Evolutionary conservation across 37 sponge, comb jelly and placozoan species (phyloP).

Genomic region (Bolinopsis microptera): DNA sequence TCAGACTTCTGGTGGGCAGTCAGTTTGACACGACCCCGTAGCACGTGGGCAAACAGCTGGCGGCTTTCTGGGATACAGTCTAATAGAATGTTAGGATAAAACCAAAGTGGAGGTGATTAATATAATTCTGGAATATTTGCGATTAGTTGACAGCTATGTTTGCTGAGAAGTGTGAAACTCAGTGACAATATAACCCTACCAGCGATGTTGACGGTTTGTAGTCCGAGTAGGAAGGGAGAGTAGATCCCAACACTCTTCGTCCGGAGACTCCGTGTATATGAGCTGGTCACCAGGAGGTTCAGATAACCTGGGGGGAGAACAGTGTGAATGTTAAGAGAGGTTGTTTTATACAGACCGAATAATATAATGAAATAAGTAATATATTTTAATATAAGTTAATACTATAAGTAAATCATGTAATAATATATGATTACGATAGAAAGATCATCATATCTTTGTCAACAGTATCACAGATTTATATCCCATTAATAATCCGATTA

Average conservation of each 20-base stretch:
- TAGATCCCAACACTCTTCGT: constrained; percentile 45
- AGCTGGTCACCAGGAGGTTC: constrained; percentile 25
- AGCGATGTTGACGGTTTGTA: constrained; percentile 27
- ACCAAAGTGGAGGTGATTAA: not conserved
- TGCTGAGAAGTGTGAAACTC: too few relatives aligned
- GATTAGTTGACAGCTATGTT: too few relatives aligned
- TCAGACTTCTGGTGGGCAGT: not conserved
- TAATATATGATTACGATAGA: too few relatives aligned
- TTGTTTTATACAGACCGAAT: too few relatives aligned
- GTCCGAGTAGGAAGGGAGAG: constrained; percentile 23
- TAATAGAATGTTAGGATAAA: not conserved
- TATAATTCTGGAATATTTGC: not conserved
- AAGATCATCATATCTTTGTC: too few relatives aligned
- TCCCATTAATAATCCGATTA: too few relatives aligned
- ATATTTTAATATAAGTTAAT: too few relatives aligned
- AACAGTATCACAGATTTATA: too few relatives aligned
- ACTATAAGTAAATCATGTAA: too few relatives aligned
- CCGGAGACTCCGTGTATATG: constrained; percentile 3
- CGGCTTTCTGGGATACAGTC: not conserved
- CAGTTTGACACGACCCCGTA: not conserved
- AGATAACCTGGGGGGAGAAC: not conserved
- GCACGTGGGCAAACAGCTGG: constrained; percentile 47
- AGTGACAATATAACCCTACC: too few relatives aligned
- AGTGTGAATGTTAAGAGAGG: too few relatives aligned
- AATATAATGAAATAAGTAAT: too few relatives aligned